These are phyloP conservation scores for Neuroscelio doddi DNA, from an alignment of 2,888 invertebrate species.

Conservation along the genomic window DNA sequence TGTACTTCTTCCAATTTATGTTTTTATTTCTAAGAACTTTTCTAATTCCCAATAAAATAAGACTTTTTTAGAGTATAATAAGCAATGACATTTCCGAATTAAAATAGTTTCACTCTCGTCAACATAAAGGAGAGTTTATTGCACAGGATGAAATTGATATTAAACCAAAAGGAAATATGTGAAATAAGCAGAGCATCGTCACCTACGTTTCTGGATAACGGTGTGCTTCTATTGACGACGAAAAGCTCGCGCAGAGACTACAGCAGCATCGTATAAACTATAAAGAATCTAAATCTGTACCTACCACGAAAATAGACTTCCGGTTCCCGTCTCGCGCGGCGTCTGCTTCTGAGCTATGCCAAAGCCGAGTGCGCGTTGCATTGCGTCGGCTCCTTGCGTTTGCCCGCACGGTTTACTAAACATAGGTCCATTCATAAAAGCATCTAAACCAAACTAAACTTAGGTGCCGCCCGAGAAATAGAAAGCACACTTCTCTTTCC, in stretches of 20 bases:
- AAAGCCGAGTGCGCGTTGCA: conserved; percentile 50
- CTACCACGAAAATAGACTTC: conserved; percentile 71
- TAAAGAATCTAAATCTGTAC: conserved; percentile 70
- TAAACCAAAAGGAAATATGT: background rate
- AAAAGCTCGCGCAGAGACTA: conserved; percentile 21
- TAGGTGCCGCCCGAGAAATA: conserved; percentile 32
- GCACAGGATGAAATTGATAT: no score
- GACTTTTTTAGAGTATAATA: no score
- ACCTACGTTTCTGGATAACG: conserved; percentile 1
- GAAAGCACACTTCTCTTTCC: conserved; percentile 8
- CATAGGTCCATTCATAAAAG: conserved; percentile 61
- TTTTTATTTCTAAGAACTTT: no score
- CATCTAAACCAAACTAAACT: conserved; percentile 51
- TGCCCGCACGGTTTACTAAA: conserved; percentile 55
- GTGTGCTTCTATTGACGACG: conserved; percentile 36
- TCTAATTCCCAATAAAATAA: no score
- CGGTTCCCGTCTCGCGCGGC: conserved; percentile 70
- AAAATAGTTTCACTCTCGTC: no score
- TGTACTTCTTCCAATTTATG: no score
- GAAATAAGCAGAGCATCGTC: conserved; percentile 1
- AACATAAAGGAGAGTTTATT: no score
- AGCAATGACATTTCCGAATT: no score
- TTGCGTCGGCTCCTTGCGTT: conserved; percentile 26
- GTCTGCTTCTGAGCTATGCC: conserved; percentile 68
- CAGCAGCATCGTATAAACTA: conserved; percentile 62